These are phyloP conservation scores for Trypoxylon attenuatum DNA, from an alignment of 2,888 invertebrate species.

Conservation along the genomic window DNA sequence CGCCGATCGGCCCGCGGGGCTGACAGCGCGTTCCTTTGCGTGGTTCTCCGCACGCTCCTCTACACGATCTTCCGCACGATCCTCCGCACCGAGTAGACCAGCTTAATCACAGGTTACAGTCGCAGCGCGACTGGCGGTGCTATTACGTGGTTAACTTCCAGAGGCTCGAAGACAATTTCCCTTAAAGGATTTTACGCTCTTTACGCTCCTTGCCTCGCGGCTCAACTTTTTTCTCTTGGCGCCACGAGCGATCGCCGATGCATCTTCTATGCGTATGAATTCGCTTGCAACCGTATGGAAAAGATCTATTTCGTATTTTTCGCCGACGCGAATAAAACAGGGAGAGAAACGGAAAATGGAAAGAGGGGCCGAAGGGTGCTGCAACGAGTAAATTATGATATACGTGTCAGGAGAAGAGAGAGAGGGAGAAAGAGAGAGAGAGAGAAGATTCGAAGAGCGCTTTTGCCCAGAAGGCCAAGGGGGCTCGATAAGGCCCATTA, in stretches of 20 bases:
- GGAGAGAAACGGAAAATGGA: too few species aligned
- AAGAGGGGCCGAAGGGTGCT: too few species aligned
- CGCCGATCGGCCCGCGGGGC: neutral
- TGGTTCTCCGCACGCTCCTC: too few species aligned
- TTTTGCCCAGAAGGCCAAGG: neutral
- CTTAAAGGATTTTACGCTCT: conserved; percentile 13
- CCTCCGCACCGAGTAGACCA: conserved; percentile 9
- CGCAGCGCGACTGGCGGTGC: conserved; percentile 7
- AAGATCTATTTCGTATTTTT: too few species aligned
- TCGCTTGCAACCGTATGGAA: too few species aligned
- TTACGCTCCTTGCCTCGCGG: neutral
- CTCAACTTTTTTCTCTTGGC: neutral
- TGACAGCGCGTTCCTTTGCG: neutral
- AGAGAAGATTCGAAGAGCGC: neutral
- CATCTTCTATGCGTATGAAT: neutral
- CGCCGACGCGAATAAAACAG: too few species aligned
- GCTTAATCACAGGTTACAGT: conserved; percentile 42
- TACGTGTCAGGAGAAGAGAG: neutral
- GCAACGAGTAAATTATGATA: too few species aligned
- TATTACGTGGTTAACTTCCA: conserved; percentile 34
- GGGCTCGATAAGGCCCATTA: conserved; percentile 37
- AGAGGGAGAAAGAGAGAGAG: too few species aligned
- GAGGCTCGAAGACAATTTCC: conserved; percentile 17
- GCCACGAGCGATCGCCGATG: neutral
- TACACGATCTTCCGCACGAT: conserved; percentile 12